These are phyloP conservation scores for Cotesia congregata DNA, from an alignment of 2,888 invertebrate species.

Conservation along the genomic window DNA sequence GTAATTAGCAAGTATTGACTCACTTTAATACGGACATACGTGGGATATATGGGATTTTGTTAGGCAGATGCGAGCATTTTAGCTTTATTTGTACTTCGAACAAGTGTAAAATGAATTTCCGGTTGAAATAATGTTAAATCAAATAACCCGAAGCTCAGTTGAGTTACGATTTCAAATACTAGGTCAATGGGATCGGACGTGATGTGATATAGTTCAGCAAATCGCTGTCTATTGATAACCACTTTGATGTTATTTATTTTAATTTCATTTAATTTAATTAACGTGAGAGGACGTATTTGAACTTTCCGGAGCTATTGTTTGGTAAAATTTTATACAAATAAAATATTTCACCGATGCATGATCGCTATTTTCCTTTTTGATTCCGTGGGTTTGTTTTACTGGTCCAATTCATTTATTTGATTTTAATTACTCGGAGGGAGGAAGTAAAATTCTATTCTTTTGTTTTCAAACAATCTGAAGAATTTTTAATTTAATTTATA, in stretches of 20 bases:
- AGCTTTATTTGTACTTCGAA: background rate
- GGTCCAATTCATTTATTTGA: too few relatives aligned
- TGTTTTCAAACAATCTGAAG: too few relatives aligned
- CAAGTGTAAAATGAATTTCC: constrained; percentile 1
- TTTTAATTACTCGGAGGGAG: too few relatives aligned
- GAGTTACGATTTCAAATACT: constrained; percentile 18
- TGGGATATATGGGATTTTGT: constrained; percentile 19
- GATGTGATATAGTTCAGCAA: constrained; percentile 40
- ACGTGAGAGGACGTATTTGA: constrained; percentile 7
- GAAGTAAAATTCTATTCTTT: too few relatives aligned
- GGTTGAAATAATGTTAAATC: background rate
- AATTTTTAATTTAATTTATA: too few relatives aligned
- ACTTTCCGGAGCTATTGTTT: background rate
- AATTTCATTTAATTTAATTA: constrained; percentile 15
- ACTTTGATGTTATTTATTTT: constrained; percentile 43
- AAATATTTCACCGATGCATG: too few relatives aligned
- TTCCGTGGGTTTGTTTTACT: too few relatives aligned
- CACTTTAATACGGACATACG: too few relatives aligned
- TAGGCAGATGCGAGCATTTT: background rate
- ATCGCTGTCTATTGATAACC: constrained; percentile 47
- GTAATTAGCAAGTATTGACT: constrained; percentile 49
- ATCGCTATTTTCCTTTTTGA: too few relatives aligned
- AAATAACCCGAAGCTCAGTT: constrained; percentile 8
- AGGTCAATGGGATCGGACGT: constrained; percentile 46
- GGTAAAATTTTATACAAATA: too few relatives aligned